These are phyloP conservation scores for Gopherus flavomarginatus DNA, from an alignment of 2,113 vertebrate species.

Conservation along the genomic window DNA sequence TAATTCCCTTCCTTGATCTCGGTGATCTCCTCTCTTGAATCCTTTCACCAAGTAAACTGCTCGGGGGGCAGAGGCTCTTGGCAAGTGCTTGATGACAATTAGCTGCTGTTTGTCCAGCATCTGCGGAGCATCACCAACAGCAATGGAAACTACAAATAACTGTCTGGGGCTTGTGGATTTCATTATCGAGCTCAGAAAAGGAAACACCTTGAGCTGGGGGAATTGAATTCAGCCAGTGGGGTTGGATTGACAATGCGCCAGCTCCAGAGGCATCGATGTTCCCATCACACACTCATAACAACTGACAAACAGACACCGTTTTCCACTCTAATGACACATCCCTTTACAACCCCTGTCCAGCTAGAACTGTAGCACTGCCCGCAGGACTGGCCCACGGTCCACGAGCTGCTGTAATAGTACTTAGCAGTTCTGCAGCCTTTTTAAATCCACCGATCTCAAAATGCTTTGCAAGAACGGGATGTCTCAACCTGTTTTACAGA, in stretches of 20 bases:
- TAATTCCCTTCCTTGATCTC: background rate
- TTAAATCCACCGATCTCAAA: background rate
- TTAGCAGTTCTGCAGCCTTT: background rate
- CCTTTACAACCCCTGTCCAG: background rate
- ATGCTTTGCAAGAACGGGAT: background rate
- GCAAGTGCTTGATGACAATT: background rate
- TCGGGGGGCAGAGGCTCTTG: background rate
- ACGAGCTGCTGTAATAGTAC: background rate
- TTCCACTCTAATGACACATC: background rate
- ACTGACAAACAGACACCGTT: slow-evolving; percentile 1
- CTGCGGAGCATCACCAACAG: background rate
- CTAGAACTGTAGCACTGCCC: background rate
- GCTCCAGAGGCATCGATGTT: background rate
- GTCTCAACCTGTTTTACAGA: background rate
- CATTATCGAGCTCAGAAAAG: slow-evolving; percentile 59
- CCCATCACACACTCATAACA: slow-evolving; percentile 11
- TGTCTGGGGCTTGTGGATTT: background rate
- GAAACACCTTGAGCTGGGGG: slow-evolving; percentile 69
- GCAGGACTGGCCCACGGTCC: background rate
- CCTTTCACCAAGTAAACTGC: rapidly evolving
- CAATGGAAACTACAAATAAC: slow-evolving; percentile 52
- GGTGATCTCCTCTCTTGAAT: background rate
- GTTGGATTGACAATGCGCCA: slow-evolving; percentile 12
- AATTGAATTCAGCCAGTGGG: background rate
- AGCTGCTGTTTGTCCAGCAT: background rate